Percentiles rank a stretch among this genome's conserved stretches.
These are phyloP conservation scores for Labeo catla DNA, from an alignment of 2,113 vertebrate species.

Conservation along the genomic window DNA sequence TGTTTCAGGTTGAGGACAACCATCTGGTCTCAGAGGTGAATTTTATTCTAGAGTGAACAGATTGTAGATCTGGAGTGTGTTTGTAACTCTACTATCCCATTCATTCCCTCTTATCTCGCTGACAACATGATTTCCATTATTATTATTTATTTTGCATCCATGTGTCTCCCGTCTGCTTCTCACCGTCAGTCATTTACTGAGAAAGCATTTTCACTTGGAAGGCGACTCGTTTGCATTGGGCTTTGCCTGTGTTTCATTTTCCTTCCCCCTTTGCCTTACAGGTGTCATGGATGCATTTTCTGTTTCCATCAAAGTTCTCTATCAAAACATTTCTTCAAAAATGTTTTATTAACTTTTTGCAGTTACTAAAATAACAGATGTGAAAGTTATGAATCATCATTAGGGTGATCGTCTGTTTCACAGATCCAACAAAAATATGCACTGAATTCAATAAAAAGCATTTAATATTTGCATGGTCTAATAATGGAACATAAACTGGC, in stretches of 20 bases:
- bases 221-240: not conserved
- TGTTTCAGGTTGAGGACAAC: slow-evolving; percentile 57
- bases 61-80: slow-evolving; percentile 14
- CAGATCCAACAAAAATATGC: not conserved
- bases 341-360: not conserved
- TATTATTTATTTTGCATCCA: slow-evolving; percentile 25
- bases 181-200: not conserved
- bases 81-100: slow-evolving; percentile 10
- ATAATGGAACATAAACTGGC: not conserved
- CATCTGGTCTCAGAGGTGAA: slow-evolving; percentile 57
- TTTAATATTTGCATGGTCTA: not conserved
- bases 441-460: not conserved
- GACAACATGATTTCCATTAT: not conserved
- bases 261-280: slow-evolving; percentile 20
- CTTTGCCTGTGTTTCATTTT: slow-evolving; percentile 31
- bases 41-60: not conserved
- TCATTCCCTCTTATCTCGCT: slow-evolving; percentile 4
- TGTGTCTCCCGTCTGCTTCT: not conserved
- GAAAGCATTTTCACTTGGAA: not conserved
- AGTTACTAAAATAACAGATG: not conserved
- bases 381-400: not conserved
- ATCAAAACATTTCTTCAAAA: not conserved
- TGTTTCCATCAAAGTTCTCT: slow-evolving; percentile 3
- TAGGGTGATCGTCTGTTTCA: not conserved
- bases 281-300: not conserved